These are phyloP conservation scores for Calephelis perditalis DNA, from an alignment of 2,888 invertebrate species.

Conservation along the genomic window DNA sequence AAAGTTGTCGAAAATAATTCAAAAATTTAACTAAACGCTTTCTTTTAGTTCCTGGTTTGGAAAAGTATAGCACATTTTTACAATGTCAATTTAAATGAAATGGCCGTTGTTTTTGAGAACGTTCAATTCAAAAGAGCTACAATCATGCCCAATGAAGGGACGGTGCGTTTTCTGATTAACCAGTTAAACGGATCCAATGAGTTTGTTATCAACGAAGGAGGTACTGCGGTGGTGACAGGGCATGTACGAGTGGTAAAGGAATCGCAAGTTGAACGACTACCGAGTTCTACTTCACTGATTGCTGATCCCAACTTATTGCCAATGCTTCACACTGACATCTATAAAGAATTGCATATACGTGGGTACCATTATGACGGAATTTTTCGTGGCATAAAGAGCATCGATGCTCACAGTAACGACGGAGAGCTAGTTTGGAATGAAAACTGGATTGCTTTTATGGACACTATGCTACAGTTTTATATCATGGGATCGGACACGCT, in stretches of 20 bases:
- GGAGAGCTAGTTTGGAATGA: slow-evolving; percentile 91
- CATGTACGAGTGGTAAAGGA: slow-evolving; percentile 81
- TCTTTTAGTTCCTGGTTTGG: slow-evolving; percentile 81
- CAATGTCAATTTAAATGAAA: slow-evolving; percentile 84
- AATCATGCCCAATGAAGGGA: slow-evolving; percentile 90
- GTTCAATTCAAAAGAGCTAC: slow-evolving; percentile 96
- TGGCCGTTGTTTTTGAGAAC: slow-evolving; percentile 92
- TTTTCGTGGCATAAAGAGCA: slow-evolving; percentile 87
- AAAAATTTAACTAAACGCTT: no score
- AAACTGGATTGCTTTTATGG: slow-evolving; percentile 97
- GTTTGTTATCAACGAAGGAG: slow-evolving; percentile 94
- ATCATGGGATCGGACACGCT: slow-evolving; percentile 87
- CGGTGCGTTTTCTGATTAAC: slow-evolving; percentile 88
- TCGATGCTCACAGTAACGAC: slow-evolving; percentile 83
- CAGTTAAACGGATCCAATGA: slow-evolving; percentile 89
- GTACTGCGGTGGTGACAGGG: slow-evolving; percentile 89
- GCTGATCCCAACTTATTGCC: slow-evolving; percentile 64
- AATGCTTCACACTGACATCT: slow-evolving; percentile 83
- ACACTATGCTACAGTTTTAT: slow-evolving; percentile 96
- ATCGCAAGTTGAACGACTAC: slow-evolving; percentile 80
- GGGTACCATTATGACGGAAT: slow-evolving; percentile 91
- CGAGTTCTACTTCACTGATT: slow-evolving; percentile 55
- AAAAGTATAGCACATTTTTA: slow-evolving; percentile 89
- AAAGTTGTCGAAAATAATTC: no score
- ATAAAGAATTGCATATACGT: slow-evolving; percentile 90